These are phyloP conservation scores for Drosophila repleta DNA, from an alignment of 1,140 invertebrate genomes.

Conservation along the genomic window DNA sequence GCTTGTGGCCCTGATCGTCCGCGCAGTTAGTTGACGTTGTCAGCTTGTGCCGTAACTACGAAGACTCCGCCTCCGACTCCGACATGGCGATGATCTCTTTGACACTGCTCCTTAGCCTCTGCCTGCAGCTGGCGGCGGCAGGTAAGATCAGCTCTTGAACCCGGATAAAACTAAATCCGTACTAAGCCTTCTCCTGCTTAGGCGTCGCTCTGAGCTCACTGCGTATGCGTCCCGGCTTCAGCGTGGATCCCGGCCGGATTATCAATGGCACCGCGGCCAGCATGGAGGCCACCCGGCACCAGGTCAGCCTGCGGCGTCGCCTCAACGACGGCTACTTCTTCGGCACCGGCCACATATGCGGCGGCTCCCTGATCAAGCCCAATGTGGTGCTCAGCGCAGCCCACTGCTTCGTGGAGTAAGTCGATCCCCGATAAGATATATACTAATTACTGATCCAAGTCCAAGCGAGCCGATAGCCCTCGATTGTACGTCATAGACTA, in stretches of 20 bases:
- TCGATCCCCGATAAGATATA: background rate
- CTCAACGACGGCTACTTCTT: conserved; percentile 72
- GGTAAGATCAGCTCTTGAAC: conserved; percentile 15
- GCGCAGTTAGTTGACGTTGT: conserved; percentile 37
- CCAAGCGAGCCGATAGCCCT: too few species aligned
- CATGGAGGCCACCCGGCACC: conserved; percentile 63
- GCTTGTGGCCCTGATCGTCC: conserved; percentile 13
- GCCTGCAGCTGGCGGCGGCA: background rate
- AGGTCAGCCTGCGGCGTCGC: conserved; percentile 74
- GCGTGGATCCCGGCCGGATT: conserved; percentile 59
- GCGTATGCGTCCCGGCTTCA: conserved; percentile 50
- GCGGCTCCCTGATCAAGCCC: conserved; percentile 77
- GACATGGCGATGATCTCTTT: conserved; percentile 20
- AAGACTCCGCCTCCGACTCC: too few species aligned
- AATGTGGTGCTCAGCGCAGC: conserved; percentile 83
- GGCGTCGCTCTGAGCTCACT: background rate
- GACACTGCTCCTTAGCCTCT: conserved; percentile 5
- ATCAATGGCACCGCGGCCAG: conserved; percentile 72
- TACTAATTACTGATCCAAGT: too few species aligned
- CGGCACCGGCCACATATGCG: conserved; percentile 80
- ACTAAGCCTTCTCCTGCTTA: background rate
- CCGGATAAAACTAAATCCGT: too few species aligned
- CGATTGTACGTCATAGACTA: background rate
- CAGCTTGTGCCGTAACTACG: conserved; percentile 25
- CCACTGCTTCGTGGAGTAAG: conserved; percentile 84